Base-by-base conservation (phyloP, 2,113 vertebrate genomes). In the Archocentrus centrarchus region DNA sequence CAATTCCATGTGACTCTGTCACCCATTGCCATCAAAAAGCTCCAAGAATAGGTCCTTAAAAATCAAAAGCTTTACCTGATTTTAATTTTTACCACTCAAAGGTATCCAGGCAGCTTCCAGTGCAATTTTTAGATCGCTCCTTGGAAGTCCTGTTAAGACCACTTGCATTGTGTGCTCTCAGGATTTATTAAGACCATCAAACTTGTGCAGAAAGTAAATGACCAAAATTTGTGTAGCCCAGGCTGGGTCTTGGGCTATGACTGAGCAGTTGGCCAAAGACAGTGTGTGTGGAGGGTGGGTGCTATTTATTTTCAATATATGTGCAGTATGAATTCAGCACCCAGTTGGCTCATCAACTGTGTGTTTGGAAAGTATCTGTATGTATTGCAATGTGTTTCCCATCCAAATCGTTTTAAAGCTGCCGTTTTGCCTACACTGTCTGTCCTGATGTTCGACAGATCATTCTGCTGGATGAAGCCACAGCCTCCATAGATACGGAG, bases 401-500 rank as follows among this genome's bases (percentile, higher is more conserved):
- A 27, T 13, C 20, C 9, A 32, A 11, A 6, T 30, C 41, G 22
- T 37, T 58, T 27, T 35, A 2, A 17, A 53, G 14, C 18, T 2
- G 6, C 14, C 2, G 37, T 27, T 68, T 70, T 4, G 3, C 59
- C 47, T 27, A n/a, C 3, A 5, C 11, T 4, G 6, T 41, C n/a
- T 9, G 24, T 66, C 7, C 32, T 77, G 15, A 59, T 32, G 5
- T 55, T 53, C 30, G 1, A 37, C 86, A 97, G 97, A 97, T 97
- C 78, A 96, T 97, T 76, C 77, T 98, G 20, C 88, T 97, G 53
- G 97, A 97, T n/a, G 97, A 97, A 90, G 97, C 96, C 7, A 97
- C 97, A 0, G 96, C 97, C 5, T 97, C 97, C 41, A 96, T 97
- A 24, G 97, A 97, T 83, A 93, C 96, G 0, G 96, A 97, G 94